Conservation (phyloP, 2,113 vertebrate genomes). For the Sisor rabdophorus region DNA sequence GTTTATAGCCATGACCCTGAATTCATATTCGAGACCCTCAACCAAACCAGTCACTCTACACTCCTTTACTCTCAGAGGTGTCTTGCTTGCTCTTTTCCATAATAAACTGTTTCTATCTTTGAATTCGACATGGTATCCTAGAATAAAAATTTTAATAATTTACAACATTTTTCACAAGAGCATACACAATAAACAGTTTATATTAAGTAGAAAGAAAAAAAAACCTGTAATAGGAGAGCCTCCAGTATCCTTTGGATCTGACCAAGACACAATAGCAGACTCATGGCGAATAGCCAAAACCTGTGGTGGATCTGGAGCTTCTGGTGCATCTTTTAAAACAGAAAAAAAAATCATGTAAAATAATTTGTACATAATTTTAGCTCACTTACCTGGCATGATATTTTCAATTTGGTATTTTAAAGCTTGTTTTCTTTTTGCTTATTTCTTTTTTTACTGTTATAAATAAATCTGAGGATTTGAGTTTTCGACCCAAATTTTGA, state of each 20-base stretch:
- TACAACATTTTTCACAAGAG: background rate
- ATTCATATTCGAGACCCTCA: slow-evolving; percentile 97
- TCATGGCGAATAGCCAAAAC: slow-evolving; percentile 86
- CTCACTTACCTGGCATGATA: background rate
- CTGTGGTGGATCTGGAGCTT: slow-evolving; percentile 87
- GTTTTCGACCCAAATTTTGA: background rate
- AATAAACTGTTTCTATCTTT: slow-evolving; percentile 97
- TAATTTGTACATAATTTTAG: background rate
- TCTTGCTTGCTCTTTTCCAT: slow-evolving; percentile 92
- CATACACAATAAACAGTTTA: background rate
- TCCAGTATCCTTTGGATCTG: slow-evolving; percentile 87
- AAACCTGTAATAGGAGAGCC: slow-evolving; percentile 96
- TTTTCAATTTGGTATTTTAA: background rate
- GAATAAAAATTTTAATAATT: slow-evolving; percentile 7
- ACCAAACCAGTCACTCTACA: slow-evolving; percentile 90
- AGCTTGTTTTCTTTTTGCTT: no score
- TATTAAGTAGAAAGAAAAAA: background rate
- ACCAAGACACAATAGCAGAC: slow-evolving; percentile 86
- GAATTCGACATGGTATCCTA: slow-evolving; percentile 92
- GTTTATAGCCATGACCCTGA: slow-evolving; percentile 97
- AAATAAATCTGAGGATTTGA: background rate
- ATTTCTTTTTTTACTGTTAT: no score
- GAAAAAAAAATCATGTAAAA: background rate
- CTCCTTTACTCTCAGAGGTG: slow-evolving; percentile 89
- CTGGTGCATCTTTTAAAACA: slow-evolving; percentile 84